Percentiles rank a stretch among this genome's conserved stretches.
Conservation (phyloP, 2,113 vertebrate species). For the Dasyprocta punctata region DNA sequence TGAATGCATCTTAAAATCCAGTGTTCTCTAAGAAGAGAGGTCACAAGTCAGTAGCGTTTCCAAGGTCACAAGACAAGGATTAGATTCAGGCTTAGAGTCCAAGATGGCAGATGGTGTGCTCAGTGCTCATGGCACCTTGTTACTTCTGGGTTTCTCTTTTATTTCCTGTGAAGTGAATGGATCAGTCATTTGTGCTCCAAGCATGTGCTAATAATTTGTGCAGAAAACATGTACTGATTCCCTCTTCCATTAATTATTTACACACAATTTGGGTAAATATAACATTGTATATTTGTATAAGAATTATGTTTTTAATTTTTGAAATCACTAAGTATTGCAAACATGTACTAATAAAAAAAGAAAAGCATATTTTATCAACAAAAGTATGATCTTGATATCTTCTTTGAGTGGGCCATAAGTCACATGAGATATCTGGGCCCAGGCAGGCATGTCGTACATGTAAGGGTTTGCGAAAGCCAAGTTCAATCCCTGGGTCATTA, state of each 20-base stretch:
- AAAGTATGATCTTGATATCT: neutral
- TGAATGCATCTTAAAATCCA: neutral
- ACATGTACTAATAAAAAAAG: neutral
- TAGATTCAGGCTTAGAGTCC: neutral
- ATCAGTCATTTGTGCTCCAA: too few relatives aligned
- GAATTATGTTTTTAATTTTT: neutral
- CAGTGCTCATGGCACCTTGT: neutral
- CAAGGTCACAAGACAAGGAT: neutral
- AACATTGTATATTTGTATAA: neutral
- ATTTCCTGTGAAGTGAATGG: neutral
- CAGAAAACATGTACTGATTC: neutral
- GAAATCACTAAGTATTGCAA: neutral
- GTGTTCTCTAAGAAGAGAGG: neutral
- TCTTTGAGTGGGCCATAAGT: neutral
- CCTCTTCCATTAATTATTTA: neutral
- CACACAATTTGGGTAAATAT: neutral
- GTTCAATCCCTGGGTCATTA: neutral
- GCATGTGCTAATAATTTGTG: neutral
- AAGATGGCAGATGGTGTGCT: neutral
- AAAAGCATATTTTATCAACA: neutral
- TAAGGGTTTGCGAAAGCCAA: neutral
- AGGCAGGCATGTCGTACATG: neutral
- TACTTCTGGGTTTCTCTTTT: neutral
- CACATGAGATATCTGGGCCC: neutral
- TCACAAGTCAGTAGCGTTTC: neutral